A percentile compares a stretch with the other conserved stretches of the same genome.
These are phyloP conservation scores for Pseudochirops corinnae DNA, from an alignment of 2,797 vertebrate species.

Conservation along the genomic window DNA sequence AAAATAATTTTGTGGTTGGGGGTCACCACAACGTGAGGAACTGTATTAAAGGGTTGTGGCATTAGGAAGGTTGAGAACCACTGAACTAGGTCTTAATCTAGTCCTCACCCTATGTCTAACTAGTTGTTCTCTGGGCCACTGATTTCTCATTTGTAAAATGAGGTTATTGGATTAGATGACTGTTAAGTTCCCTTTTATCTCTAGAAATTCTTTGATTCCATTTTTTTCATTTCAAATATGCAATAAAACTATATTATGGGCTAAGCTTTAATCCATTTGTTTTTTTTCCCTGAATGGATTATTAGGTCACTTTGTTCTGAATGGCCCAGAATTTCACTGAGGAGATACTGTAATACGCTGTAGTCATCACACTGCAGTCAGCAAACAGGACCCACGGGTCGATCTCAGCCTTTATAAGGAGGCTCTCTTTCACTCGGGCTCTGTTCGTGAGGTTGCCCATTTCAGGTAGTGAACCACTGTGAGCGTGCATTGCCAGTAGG, in stretches of 20 bases:
- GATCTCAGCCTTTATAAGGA: not conserved
- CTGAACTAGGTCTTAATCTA: not conserved
- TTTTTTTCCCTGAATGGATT: not conserved
- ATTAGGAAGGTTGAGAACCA: too few relatives aligned
- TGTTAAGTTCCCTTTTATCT: not conserved
- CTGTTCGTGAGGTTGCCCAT: not conserved
- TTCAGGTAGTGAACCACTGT: not conserved
- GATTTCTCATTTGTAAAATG: not conserved
- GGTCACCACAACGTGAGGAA: too few relatives aligned
- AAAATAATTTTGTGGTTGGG: too few relatives aligned
- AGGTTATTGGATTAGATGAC: not conserved
- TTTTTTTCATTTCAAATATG: not conserved
- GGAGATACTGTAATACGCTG: not conserved
- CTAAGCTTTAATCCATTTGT: not conserved
- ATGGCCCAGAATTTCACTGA: not conserved
- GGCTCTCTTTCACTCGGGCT: not conserved
- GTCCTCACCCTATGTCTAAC: not conserved
- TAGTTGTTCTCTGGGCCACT: not conserved
- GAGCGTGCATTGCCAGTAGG: not conserved
- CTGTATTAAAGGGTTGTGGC: too few relatives aligned
- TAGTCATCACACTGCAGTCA: not conserved
- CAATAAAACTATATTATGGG: not conserved
- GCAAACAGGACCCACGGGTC: not conserved
- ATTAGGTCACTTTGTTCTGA: not conserved
- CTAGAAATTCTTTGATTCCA: not conserved